Percentiles rank a stretch among this genome's conserved stretches.
Evolutionary conservation across 2,797 vertebrate species (phyloP).

Genomic region (Myoxocephalus aenaeus): DNA sequence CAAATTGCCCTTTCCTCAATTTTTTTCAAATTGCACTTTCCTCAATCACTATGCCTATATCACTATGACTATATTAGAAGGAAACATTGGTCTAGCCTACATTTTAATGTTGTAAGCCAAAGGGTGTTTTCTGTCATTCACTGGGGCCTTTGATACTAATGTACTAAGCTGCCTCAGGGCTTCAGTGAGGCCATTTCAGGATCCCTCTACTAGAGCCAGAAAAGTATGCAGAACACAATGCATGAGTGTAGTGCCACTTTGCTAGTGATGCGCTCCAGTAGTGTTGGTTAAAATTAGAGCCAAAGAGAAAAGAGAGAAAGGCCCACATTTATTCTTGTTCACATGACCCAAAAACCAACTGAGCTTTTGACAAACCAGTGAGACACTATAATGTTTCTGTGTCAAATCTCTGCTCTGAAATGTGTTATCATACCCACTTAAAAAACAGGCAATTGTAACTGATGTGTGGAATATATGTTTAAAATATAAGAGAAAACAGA

Average conservation of each 20-base stretch:
- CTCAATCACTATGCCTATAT: conserved; percentile 40
- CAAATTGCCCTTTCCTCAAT: conserved; percentile 38
- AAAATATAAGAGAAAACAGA: background rate
- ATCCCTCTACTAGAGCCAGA: conserved; percentile 51
- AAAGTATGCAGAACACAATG: conserved; percentile 59
- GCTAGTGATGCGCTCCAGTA: conserved; percentile 45
- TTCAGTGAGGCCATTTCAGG: conserved; percentile 66
- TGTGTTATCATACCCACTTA: conserved; percentile 1
- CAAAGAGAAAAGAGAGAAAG: conserved; percentile 44
- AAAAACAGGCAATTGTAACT: background rate
- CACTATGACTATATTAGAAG: conserved; percentile 31
- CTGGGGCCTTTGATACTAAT: conserved; percentile 75
- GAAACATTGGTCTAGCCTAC: conserved; percentile 52
- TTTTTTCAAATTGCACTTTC: too few relatives aligned
- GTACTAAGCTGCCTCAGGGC: conserved; percentile 73
- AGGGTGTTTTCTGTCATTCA: conserved; percentile 73
- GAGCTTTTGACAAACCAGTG: conserved; percentile 46
- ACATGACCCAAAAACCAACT: conserved; percentile 51
- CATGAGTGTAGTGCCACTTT: conserved; percentile 53
- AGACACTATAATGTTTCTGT: conserved; percentile 6
- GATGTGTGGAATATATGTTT: background rate
- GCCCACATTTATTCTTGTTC: conserved; percentile 30
- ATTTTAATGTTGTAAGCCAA: conserved; percentile 59
- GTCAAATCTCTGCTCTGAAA: conserved; percentile 12
- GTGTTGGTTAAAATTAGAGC: conserved; percentile 43